These are phyloP conservation scores for Neoaliturus tenellus DNA, from an alignment of 2,888 invertebrate species.

Conservation along the genomic window DNA sequence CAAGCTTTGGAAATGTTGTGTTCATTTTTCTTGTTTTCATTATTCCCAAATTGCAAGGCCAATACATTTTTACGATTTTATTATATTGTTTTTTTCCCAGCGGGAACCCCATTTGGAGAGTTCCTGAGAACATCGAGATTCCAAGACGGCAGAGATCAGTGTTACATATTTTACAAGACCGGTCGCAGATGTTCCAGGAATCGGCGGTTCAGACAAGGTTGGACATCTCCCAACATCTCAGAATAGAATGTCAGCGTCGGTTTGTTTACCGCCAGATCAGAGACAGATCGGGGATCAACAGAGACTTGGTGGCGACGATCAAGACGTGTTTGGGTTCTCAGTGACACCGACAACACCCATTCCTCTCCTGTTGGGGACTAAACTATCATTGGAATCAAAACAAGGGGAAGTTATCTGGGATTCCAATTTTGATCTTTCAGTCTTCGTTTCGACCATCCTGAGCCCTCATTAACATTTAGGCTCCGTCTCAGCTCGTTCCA, in stretches of 20 bases:
- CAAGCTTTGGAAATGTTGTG: too few species aligned
- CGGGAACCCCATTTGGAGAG: too few species aligned
- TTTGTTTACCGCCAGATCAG: constrained; percentile 4
- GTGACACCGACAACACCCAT: background rate
- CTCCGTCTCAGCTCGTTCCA: too few species aligned
- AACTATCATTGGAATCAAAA: background rate
- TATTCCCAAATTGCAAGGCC: too few species aligned
- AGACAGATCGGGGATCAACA: constrained; percentile 28
- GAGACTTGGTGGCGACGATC: constrained; percentile 7
- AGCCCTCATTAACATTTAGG: too few species aligned
- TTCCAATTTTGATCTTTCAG: too few species aligned
- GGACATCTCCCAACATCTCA: constrained; percentile 34
- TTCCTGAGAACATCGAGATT: background rate
- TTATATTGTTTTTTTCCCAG: too few species aligned
- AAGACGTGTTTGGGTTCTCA: background rate
- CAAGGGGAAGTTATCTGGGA: too few species aligned
- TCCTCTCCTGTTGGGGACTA: background rate
- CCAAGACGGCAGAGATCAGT: constrained; percentile 3
- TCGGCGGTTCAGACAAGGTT: constrained; percentile 25
- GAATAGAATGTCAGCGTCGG: constrained; percentile 38
- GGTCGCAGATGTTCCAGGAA: constrained; percentile 37
- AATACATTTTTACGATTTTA: too few species aligned
- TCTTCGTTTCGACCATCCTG: too few species aligned
- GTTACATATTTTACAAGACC: constrained; percentile 14
- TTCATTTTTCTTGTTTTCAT: too few species aligned